phyloP scores from a whole-genome alignment of 1,140 invertebrate species.

The Papilio machaon region DNA sequence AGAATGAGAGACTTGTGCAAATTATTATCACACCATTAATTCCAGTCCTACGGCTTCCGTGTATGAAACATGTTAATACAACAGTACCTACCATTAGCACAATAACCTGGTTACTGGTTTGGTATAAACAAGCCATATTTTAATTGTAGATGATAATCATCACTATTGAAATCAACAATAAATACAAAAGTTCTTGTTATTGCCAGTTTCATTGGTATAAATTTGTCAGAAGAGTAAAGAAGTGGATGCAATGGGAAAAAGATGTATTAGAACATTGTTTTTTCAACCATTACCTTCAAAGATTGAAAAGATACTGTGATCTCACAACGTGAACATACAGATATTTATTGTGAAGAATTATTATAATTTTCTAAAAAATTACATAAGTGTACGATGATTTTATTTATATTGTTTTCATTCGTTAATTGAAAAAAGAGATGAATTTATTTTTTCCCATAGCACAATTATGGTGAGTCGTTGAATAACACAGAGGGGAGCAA shows the following conservation, averaged over 20 bases:
- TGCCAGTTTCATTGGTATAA: too few species aligned
- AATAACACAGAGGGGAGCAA: constrained; percentile 16
- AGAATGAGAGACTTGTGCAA: constrained; percentile 63
- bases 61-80: not conserved
- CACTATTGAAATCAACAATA: not conserved
- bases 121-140: too few species aligned
- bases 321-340: not conserved
- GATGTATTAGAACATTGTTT: too few species aligned
- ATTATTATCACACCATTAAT: constrained; percentile 78
- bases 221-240: too few species aligned
- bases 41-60: constrained; percentile 58
- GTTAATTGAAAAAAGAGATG: constrained; percentile 5
- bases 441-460: constrained; percentile 6
- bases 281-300: too few species aligned
- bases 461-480: constrained; percentile 20
- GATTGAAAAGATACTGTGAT: too few species aligned
- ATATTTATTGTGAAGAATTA: not conserved
- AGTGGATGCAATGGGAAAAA: too few species aligned
- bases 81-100: not conserved
- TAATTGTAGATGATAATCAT: too few species aligned
- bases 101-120: not conserved
- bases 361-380: not conserved
- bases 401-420: constrained; percentile 15
- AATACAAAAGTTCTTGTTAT: not conserved
- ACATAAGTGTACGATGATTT: not conserved